Evolutionary conservation across 2,113 vertebrate genomes (phyloP), one percentile per base, ranked within the genome.

Genomic region (Hoplias malabaricus): DNA sequence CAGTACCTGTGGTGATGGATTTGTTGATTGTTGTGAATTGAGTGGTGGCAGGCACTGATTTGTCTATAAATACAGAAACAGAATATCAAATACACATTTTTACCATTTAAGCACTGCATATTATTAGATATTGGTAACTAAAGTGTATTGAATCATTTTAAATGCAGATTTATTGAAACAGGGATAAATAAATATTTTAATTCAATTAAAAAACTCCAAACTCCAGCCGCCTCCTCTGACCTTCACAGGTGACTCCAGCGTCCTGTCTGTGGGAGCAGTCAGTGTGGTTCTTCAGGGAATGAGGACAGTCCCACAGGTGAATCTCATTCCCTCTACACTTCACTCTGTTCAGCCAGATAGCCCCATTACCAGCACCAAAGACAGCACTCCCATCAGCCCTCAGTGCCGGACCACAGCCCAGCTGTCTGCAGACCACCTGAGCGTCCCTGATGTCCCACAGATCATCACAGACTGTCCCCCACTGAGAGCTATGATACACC

Each of bases 321-420:
- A 1, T 16, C 6, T 2, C 14, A 16, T 19, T 4, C 6, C 6
- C 6, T 46, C 6, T 2, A 16, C 13, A 46, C 5, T 7, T 46
- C 2, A 46, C 2, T 4, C 43, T 16, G 43, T 46, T 38, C 36
- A 38, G 36, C 36, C 36, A 38, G 36, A 38, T 38, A 38, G 36
- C 36, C 9, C 36, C 50, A 23, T 14, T 77, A 43, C 74, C 75
- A 14, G 34, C 65, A 48, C 73, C 71, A 73, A 82, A 82, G 7
- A 3, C 42, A 46, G 19, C 16, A 46, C 13, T 69, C 25, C 69
- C 13, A 65, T 73, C 36, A 70, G 63, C 62, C 42, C 76, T 80
- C 23, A 53, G 50, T 33, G 68, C 81, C 12, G 70, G 71, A 50
- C 84, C 84, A 79, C 81, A 85, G 48, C 78, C 46, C 76, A 85